Conservation (phyloP, 35 echinoderm and acorn worm genomes). For the Ptychodera flava region DNA sequence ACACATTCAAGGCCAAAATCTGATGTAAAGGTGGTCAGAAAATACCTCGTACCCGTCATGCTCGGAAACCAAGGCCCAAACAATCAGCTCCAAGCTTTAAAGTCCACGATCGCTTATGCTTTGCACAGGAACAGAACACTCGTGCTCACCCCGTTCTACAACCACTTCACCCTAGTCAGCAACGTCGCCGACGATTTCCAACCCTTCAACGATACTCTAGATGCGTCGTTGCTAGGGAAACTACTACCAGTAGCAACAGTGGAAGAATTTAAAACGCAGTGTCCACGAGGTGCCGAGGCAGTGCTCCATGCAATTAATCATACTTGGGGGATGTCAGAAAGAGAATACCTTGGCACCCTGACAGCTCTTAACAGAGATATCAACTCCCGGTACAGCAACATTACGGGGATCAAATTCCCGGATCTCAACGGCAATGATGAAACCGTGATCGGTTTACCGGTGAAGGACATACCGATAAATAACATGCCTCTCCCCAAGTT, state of each 20-base stretch:
- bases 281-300: constrained; percentile 6
- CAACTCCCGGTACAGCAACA: constrained; percentile 4
- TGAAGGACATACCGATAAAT: constrained; percentile 6
- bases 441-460: constrained; percentile 7
- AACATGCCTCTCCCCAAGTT: background rate
- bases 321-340: background rate
- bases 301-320: constrained; percentile 29
- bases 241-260: constrained; percentile 17
- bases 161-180: constrained; percentile 19
- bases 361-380: background rate
- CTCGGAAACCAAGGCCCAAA: constrained; percentile 56
- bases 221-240: background rate
- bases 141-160: constrained; percentile 49
- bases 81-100: constrained; percentile 49
- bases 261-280: constrained; percentile 25
- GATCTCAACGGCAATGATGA: background rate
- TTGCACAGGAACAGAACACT: constrained; percentile 33
- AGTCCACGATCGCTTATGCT: constrained; percentile 23
- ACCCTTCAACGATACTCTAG: constrained; percentile 32
- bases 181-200: background rate
- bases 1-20: too few species aligned
- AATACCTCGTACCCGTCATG: constrained; percentile 35
- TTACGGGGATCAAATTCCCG: constrained; percentile 21
- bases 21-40: too few species aligned
- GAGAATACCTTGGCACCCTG: background rate